phyloP scores from a whole-genome alignment of 2,113 vertebrate genomes.

The Pseudorectes ferrugineus region DNA sequence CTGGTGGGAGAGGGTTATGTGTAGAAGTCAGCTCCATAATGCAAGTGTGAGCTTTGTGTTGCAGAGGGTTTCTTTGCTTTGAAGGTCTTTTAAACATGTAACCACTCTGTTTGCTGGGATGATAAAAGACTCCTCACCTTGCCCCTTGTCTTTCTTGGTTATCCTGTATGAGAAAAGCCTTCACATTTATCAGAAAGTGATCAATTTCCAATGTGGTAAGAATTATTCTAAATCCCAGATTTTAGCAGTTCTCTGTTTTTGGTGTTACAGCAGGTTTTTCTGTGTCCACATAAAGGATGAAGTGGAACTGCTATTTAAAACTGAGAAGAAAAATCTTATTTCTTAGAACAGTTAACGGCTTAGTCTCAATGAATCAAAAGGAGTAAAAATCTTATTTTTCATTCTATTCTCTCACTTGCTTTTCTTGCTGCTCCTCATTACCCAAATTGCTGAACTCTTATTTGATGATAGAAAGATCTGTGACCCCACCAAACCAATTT shows the following conservation, averaged over 20 bases:
- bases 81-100: background rate
- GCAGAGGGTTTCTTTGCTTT: background rate
- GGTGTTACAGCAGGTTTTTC: background rate
- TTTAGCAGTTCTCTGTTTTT: background rate
- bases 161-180: background rate
- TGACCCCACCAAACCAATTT: background rate
- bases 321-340: background rate
- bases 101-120: background rate
- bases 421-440: constrained; percentile 58
- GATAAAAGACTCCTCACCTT: background rate
- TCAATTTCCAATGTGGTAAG: background rate
- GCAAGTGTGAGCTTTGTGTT: background rate
- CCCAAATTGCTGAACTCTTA: constrained; percentile 6
- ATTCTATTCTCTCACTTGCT: background rate
- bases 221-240: constrained; percentile 1
- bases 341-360: constrained; percentile 19
- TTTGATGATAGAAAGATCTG: background rate
- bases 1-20: background rate
- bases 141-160: background rate
- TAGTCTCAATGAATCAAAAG: constrained; percentile 10
- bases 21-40: background rate
- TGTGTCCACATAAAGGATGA: background rate
- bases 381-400: background rate
- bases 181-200: background rate
- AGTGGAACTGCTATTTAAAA: constrained; percentile 19